Base-by-base conservation (phyloP, 2,888 invertebrate species). In the Orthonychiurus folsomi region DNA sequence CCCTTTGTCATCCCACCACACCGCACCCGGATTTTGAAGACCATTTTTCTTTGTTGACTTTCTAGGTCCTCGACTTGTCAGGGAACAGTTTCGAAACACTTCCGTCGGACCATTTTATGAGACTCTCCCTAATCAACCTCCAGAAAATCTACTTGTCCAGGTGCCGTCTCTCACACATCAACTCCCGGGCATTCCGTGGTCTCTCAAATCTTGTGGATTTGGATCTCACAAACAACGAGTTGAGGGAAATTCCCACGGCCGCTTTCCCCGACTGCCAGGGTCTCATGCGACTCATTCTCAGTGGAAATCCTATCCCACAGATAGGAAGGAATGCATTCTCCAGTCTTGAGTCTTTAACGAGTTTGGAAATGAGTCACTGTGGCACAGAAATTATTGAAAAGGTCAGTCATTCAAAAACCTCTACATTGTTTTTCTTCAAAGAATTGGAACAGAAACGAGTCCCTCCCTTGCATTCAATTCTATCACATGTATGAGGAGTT, bases 121-220 rank as follows among this genome's bases (percentile, higher is more conserved):
- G 85, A 72, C 82, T 89, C 75, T 86, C 86, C 56, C 79, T 93
- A 73, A 83, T 88, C 67, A 91, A 93, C 79, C 80, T 93, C 67
- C 93, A 93, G 78, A 87, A 89, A 77, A 87, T 93, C 73, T 91
- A 86, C 77, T 78, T 93, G 68, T 83, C 86, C 63, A 83, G 86
- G 74, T 92, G 92, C 76, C 83, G 85, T 72, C 81, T 93, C 73
- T 85, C 84, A 73, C 83, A 84, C 75, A 85, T 93, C 74, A 87
- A 89, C 74, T 84, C 85, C 73, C 83, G 85, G 72, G 87, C 92
- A 26, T 91, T 93, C 77, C 84, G 85, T 63, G 91, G 91, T 9
- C 80, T 93, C 61, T 86, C 88, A 25, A 92, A 93, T 77, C 81
- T 93, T 56, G 89, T 93, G 23, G 93, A 93, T 78, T 80, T 93